Conservation (phyloP, 2,888 invertebrate species). For the Euclidia mi region DNA sequence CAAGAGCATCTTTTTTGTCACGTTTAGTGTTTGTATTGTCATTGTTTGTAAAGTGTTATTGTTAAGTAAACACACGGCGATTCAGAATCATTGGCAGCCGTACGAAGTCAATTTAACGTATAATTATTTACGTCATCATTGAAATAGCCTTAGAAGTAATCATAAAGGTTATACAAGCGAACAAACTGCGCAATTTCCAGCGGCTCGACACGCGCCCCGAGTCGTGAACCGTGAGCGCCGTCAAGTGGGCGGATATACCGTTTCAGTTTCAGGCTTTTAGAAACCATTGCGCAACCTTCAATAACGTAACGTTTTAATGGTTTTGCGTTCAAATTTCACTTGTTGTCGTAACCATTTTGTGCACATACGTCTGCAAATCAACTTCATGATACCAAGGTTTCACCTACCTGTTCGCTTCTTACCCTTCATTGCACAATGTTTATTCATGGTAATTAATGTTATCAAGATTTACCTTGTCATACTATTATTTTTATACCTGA, state of each 20-base stretch:
- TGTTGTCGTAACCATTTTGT: conserved; percentile 3
- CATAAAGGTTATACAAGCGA: conserved; percentile 45
- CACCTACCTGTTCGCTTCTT: conserved; percentile 1
- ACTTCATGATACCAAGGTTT: background rate
- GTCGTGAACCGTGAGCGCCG: conserved; percentile 34
- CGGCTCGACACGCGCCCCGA: conserved; percentile 55
- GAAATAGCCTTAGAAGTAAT: conserved; percentile 46
- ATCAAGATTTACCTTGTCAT: background rate
- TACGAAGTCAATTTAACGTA: conserved; percentile 26
- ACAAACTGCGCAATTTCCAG: conserved; percentile 60
- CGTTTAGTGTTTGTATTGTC: conserved; percentile 22
- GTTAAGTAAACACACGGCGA: conserved; percentile 32
- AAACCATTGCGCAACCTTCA: conserved; percentile 42
- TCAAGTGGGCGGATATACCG: conserved; percentile 42
- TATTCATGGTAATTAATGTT: background rate
- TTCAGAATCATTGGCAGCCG: conserved; percentile 40
- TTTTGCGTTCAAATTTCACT: conserved; percentile 17
- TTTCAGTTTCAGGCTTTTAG: conserved; percentile 45
- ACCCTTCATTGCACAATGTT: conserved; percentile 2
- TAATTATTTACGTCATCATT: conserved; percentile 45
- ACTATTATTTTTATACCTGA: no score
- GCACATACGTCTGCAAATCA: conserved; percentile 7
- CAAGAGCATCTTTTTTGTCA: background rate
- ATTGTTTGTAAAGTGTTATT: conserved; percentile 27
- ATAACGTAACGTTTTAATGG: conserved; percentile 21